phyloP scores from a whole-genome alignment of 2,888 invertebrate genomes.

The Meteorus cinctellus region DNA sequence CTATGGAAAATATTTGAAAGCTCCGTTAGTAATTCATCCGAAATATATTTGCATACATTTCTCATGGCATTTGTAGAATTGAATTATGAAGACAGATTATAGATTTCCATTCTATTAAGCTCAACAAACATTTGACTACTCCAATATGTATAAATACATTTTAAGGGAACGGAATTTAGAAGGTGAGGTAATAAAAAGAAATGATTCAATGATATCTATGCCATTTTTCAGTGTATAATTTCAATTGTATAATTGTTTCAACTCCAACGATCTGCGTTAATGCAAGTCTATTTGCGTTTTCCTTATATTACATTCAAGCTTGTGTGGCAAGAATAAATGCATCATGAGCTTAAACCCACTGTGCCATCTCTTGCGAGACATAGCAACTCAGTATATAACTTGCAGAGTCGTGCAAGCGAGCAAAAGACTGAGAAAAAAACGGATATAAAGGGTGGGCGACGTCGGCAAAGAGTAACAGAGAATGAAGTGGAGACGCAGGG shows the following conservation, averaged over 20 bases:
- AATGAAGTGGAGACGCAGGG: background rate
- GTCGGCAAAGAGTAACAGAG: background rate
- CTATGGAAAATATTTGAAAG: no score
- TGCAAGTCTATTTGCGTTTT: constrained; percentile 25
- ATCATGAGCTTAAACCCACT: constrained; percentile 25
- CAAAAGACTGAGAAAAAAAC: constrained; percentile 3
- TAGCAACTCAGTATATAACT: constrained; percentile 16
- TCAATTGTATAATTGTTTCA: constrained; percentile 22
- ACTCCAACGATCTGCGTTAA: background rate
- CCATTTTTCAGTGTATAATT: background rate
- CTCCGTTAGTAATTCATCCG: no score
- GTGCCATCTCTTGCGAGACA: constrained; percentile 38
- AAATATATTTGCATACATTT: no score
- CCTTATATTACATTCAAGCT: constrained; percentile 22
- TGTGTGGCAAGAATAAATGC: constrained; percentile 18
- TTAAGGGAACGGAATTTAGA: background rate
- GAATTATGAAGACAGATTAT: no score
- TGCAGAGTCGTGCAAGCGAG: constrained; percentile 1
- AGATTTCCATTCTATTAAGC: no score
- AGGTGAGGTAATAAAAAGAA: background rate
- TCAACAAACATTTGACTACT: no score
- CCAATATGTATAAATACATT: background rate
- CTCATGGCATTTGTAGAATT: no score
- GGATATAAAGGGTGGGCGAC: background rate
- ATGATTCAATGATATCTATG: background rate